These are phyloP conservation scores for Apostichopus californicus DNA, from an alignment of 35 echinoderm and acorn worm species.

Conservation along the genomic window DNA sequence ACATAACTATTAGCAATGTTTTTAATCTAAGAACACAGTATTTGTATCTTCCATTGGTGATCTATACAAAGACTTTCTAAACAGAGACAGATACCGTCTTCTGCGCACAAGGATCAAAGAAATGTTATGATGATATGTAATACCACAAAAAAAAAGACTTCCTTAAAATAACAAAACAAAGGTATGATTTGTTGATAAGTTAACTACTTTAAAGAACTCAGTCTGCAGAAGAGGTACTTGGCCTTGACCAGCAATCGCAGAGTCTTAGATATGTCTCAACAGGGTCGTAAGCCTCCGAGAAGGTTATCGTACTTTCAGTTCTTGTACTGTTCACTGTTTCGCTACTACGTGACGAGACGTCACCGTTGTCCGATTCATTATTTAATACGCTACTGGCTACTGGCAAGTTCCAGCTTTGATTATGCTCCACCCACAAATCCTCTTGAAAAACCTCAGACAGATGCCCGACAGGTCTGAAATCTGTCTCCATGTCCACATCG, in stretches of 20 bases:
- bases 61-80: too few relatives aligned
- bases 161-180: too few relatives aligned
- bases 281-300: conserved; percentile 33
- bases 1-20: too few relatives aligned
- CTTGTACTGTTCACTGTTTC: background rate
- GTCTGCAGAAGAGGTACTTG: background rate
- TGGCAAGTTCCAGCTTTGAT: conserved; percentile 8
- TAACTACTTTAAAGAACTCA: background rate
- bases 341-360: background rate
- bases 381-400: background rate
- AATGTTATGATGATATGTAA: too few relatives aligned
- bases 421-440: conserved; percentile 40
- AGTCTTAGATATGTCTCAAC: conserved; percentile 47
- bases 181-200: too few relatives aligned
- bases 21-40: too few relatives aligned
- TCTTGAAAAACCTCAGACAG: conserved; percentile 29
- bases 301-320: background rate
- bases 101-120: too few relatives aligned
- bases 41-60: too few relatives aligned
- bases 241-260: conserved; percentile 48
- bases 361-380: background rate
- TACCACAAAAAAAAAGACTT: too few relatives aligned
- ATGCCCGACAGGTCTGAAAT: background rate
- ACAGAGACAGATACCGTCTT: too few relatives aligned
- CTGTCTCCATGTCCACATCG: conserved; percentile 39